Evolutionary conservation across 2,888 invertebrate species (phyloP).

Genomic region (Xanthia icteritia): DNA sequence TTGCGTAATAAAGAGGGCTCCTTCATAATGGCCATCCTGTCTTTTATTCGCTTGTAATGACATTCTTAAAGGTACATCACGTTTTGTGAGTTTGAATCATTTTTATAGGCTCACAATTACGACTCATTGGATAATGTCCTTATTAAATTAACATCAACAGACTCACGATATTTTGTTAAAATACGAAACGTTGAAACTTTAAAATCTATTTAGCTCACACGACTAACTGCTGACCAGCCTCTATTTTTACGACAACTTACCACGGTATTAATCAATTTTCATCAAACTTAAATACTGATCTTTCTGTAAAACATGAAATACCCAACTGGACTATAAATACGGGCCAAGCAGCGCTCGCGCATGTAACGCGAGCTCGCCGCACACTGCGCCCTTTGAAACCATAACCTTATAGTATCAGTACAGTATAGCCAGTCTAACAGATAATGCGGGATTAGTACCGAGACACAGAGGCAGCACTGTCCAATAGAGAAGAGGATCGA

Average conservation of each 20-base stretch:
- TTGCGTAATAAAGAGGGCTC: constrained; percentile 64
- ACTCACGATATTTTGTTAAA: background rate
- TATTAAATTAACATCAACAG: constrained; percentile 36
- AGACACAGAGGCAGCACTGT: constrained; percentile 59
- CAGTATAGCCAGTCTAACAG: constrained; percentile 16
- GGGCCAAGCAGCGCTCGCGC: constrained; percentile 57
- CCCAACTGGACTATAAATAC: constrained; percentile 63
- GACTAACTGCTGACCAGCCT: background rate
- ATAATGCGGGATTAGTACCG: constrained; percentile 46
- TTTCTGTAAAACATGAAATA: background rate
- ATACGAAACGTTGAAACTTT: background rate
- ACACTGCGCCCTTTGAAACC: constrained; percentile 64
- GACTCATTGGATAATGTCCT: constrained; percentile 31
- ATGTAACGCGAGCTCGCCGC: constrained; percentile 69
- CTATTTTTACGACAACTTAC: background rate
- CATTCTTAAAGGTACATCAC: constrained; percentile 60
- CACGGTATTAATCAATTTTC: background rate
- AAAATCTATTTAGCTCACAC: background rate
- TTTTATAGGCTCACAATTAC: constrained; percentile 49
- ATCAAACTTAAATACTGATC: background rate
- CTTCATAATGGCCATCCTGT: constrained; percentile 64
- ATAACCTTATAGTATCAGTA: constrained; percentile 39
- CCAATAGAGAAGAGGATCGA: constrained; percentile 18
- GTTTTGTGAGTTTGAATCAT: constrained; percentile 57
- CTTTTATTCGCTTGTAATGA: constrained; percentile 66